Base-by-base conservation (phyloP, 2,888 invertebrate genomes). In the Onthophagus sagittarius region DNA sequence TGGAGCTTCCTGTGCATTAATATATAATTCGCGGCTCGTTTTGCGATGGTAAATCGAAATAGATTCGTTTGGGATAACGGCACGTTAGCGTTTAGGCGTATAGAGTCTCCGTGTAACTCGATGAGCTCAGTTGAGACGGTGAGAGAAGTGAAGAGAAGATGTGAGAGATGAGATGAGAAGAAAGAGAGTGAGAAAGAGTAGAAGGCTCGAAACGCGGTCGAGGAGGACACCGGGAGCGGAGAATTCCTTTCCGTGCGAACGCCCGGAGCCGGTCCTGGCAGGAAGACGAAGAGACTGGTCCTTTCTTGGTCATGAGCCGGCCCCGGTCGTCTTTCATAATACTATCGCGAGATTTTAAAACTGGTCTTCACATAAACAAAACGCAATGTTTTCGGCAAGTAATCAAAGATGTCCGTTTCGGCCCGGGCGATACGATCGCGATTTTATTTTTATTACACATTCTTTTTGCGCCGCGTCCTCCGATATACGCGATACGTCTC, bases 301-400 rank as follows among this genome's bases (percentile, higher is more conserved):
- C 31, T 23, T 32, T 67, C 67, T 15, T 15, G 31, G 31, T 31
- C 23, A 5, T 15, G 67, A n/a, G 15, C 31, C 67, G 67, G 67
- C 62, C 63, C 39, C 74, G 70, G 63, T 67, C 23, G 67, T 67
- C 32, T 32, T n/a, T 70, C 33, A 71, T 72, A 72, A 72, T 74
- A 72, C 70, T 72, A 71, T 72, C 74, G 72, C 67, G 53, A 71
- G 72, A 72, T 74, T 74, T 72, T 74, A 71, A 73, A 75, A 73
- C 74, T 73, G 73, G 72, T 72, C 74, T 75, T 76, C 73, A 71
- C 75, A 72, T 75, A 75, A 75, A 75, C 76, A 76, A 76, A 76
- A 74, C 75, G 63, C 74, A 72, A 73, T 74, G 74, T 76, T 76
- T 76, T 74, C 76, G 72, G 75, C 74, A 74, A 75, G 74, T 74